Conservation (phyloP, 2,113 vertebrate species). For the Lamprotornis superbus region DNA sequence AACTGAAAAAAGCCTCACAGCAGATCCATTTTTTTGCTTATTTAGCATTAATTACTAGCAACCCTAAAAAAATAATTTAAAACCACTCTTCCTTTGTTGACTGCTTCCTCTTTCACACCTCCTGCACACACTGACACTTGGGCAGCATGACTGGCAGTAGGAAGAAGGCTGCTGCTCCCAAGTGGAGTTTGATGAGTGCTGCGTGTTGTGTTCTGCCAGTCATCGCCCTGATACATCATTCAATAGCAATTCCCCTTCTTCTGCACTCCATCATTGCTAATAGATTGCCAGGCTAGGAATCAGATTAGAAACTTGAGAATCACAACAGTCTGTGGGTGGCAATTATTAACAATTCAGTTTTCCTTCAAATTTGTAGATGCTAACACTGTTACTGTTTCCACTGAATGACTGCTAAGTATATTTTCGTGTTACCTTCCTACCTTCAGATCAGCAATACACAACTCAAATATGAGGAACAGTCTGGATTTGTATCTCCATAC, state of each 20-base stretch:
- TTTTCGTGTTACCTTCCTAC: background rate
- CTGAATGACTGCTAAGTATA: background rate
- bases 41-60: background rate
- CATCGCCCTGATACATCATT: background rate
- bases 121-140: background rate
- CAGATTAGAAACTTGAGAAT: background rate
- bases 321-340: background rate
- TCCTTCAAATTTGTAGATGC: background rate
- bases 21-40: background rate
- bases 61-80: background rate
- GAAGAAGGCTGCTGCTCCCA: slow-evolving; percentile 54
- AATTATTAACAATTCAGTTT: background rate
- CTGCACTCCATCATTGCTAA: background rate
- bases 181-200: background rate
- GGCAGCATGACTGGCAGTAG: background rate
- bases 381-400: background rate
- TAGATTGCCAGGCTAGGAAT: background rate
- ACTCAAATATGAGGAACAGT: background rate
- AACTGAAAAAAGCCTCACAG: background rate
- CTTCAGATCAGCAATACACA: background rate
- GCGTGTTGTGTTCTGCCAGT: background rate
- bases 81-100: background rate
- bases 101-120: background rate
- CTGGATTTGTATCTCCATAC: background rate
- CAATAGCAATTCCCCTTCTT: background rate